Evolutionary conservation across 2,113 vertebrate species (phyloP), one percentile per base, ranked within the genome.

Genomic region (Actinemys pallida): DNA sequence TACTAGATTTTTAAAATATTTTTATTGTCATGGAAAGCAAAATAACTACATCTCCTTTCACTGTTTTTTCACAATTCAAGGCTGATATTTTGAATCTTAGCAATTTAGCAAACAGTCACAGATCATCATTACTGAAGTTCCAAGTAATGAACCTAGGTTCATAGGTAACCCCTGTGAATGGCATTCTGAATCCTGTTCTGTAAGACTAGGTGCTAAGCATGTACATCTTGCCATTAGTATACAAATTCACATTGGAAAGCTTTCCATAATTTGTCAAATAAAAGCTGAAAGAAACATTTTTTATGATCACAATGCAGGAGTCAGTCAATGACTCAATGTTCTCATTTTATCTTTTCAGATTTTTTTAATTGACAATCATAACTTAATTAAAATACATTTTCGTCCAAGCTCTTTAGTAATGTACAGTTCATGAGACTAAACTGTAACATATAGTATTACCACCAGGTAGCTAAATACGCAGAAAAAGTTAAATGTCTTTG

Each of bases 391-490:
- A 86, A 86, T 83, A 59, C 69, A 72, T 88, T 90, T 92, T 85
- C 10, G 82, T 88, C 35, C 49, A 88, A 72, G 52, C 16, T 94
- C 35, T 91, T 75, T 9, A 52, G 11, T 1, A 5, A 31, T 6
- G 50, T 20, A 65, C 0, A 2, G 7, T 27, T 53, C 56, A 35
- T 47, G n/a, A 88, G 86, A 82, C 45, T 49, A 87, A 47, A 83
- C 19, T 49, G 8, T 13, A 16, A 56, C 42, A 76, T 6, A 53
- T 8, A 87, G 4, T 1, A 35, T 52, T 52, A 8, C 87, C 88
- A 82, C 94, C 87, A 35, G 96, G 52, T 82, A 96, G n/a, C 79
- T 81, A 92, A 95, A 95, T 84, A 56, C 76, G 92, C 11, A 95
- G 54, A 50, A 96, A 94, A 96, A 76, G 90, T 87, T 93, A 24